phyloP scores from a whole-genome alignment of 2,797 vertebrate species.

The Diceros bicornis region DNA sequence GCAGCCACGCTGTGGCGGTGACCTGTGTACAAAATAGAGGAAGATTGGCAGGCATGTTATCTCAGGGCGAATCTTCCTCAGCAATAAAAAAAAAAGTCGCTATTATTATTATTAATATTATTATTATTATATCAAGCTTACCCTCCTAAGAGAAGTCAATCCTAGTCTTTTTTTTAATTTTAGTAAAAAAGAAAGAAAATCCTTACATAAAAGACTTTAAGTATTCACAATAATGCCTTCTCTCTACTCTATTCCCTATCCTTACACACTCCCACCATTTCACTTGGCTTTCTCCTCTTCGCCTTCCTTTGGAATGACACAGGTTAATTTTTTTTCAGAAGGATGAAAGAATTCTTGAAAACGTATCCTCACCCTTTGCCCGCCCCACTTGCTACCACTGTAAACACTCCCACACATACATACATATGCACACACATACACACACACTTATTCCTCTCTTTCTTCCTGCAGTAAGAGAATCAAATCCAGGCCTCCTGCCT shows the following conservation, averaged over 20 bases:
- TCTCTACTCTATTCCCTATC: not conserved
- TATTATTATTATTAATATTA: not conserved
- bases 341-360: conserved; percentile 7
- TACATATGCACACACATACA: not conserved
- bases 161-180: not conserved
- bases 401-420: not conserved
- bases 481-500: conserved; percentile 76
- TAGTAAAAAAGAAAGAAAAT: conserved; percentile 1
- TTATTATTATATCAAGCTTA: conserved; percentile 24
- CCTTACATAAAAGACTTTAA: not conserved
- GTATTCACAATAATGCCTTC: not conserved
- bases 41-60: too few species aligned
- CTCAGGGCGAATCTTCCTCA: too few species aligned
- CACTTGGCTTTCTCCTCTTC: not conserved
- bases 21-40: too few species aligned
- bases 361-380: not conserved
- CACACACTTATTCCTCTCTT: not conserved
- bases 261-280: not conserved
- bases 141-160: not conserved
- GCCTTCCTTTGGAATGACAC: not conserved
- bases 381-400: not conserved
- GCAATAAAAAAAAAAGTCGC: not conserved
- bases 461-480: not conserved
- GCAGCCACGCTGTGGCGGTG: too few species aligned
- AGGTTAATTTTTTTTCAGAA: not conserved